Evolutionary conservation across 2,888 invertebrate species (phyloP).

Genomic region (Oeneis ivallda): DNA sequence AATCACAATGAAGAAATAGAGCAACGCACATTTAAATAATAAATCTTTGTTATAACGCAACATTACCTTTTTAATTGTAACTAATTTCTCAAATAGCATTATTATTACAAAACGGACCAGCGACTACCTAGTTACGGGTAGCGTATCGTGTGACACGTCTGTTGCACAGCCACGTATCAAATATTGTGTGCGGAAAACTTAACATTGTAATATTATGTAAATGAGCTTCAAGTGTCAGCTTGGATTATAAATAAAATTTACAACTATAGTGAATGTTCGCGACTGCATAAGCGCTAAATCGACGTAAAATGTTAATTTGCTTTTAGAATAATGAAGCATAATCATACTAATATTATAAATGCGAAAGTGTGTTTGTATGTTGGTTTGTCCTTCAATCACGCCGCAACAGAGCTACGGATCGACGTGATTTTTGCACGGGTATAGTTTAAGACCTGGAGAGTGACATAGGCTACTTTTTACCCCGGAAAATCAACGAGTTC

Average conservation of each 20-base stretch:
- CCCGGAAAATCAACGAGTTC: too few relatives aligned
- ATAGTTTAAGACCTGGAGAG: too few relatives aligned
- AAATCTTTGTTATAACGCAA: conserved; percentile 1
- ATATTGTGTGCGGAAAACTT: conserved; percentile 1
- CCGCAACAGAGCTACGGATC: too few relatives aligned
- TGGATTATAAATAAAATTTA: conserved; percentile 1
- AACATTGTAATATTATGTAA: conserved; percentile 8
- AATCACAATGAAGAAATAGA: background rate
- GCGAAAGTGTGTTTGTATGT: too few relatives aligned
- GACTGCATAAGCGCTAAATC: background rate
- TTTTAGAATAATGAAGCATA: background rate
- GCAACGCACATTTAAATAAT: background rate
- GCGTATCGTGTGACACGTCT: background rate
- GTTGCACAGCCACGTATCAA: background rate
- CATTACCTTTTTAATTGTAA: conserved; percentile 4
- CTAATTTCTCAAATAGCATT: background rate
- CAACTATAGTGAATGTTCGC: background rate
- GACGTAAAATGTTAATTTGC: background rate
- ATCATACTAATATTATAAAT: too few relatives aligned
- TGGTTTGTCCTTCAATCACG: too few relatives aligned
- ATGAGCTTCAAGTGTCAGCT: background rate
- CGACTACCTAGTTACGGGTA: background rate
- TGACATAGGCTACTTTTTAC: too few relatives aligned
- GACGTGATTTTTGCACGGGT: too few relatives aligned
- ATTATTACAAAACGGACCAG: background rate